Percentiles rank a stretch among this genome's conserved stretches.
Evolutionary conservation across 2,797 vertebrate species (phyloP).

Genomic region (Craterocephalus amniculus): DNA sequence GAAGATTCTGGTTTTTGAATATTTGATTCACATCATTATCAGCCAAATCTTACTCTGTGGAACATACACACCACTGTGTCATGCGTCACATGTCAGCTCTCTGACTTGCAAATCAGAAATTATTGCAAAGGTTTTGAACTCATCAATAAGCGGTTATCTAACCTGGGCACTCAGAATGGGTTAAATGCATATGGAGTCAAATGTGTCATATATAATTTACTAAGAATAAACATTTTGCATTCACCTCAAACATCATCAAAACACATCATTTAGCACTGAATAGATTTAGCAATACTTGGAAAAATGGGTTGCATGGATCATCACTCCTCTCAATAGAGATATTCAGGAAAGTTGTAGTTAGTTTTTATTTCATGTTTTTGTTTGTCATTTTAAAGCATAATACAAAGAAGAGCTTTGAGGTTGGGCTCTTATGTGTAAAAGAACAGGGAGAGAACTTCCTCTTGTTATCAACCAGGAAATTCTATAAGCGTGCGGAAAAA

Average conservation of each 20-base stretch:
- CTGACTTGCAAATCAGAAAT: constrained; percentile 61
- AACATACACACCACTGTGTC: background rate
- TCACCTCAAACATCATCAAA: background rate
- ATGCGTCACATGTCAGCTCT: constrained; percentile 25
- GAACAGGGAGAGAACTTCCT: constrained; percentile 66
- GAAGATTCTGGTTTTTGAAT: constrained; percentile 81
- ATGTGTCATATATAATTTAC: too few species aligned
- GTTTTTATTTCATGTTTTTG: too few species aligned
- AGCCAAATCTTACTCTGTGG: constrained; percentile 19
- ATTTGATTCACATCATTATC: constrained; percentile 60
- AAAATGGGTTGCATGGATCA: background rate
- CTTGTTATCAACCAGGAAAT: constrained; percentile 70
- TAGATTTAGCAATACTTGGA: background rate
- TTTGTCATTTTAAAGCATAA: background rate
- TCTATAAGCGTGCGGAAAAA: constrained; percentile 56
- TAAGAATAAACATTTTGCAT: too few species aligned
- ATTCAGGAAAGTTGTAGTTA: background rate
- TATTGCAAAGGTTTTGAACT: constrained; percentile 31
- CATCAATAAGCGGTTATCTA: constrained; percentile 7
- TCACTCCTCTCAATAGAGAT: background rate
- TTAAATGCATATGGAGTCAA: background rate
- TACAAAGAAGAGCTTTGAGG: constrained; percentile 28
- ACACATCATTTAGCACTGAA: background rate
- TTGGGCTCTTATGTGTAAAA: constrained; percentile 40
- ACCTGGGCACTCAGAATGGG: background rate